Evolutionary conservation across 2,888 invertebrate genomes (phyloP).

Genomic region (Stenurella melanura): DNA sequence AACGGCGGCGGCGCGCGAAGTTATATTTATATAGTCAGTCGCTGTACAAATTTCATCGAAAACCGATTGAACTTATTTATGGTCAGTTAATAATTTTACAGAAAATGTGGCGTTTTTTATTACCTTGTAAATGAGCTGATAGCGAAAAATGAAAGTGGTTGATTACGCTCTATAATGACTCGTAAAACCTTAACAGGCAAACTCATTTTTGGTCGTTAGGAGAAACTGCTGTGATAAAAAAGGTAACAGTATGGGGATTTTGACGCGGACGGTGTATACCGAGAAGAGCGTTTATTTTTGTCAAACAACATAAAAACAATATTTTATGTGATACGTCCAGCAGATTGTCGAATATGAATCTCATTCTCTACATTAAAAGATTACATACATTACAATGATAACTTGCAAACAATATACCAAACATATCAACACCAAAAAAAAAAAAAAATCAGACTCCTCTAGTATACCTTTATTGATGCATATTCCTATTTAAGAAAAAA

Average conservation of each 20-base stretch:
- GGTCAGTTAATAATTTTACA: constrained; percentile 4
- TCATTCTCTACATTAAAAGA: too few relatives aligned
- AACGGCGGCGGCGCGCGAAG: too few relatives aligned
- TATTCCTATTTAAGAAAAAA: too few relatives aligned
- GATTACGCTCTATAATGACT: background rate
- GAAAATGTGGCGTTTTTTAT: constrained; percentile 2
- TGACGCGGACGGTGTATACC: background rate
- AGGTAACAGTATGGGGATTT: background rate
- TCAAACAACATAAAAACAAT: too few relatives aligned
- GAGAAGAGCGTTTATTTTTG: too few relatives aligned
- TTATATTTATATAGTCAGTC: background rate
- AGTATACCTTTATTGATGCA: too few relatives aligned
- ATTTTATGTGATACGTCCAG: too few relatives aligned
- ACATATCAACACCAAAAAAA: too few relatives aligned
- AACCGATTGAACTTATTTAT: constrained; percentile 8
- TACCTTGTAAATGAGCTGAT: constrained; percentile 13
- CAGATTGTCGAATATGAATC: too few relatives aligned
- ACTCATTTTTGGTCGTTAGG: background rate
- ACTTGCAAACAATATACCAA: too few relatives aligned
- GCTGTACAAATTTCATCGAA: background rate
- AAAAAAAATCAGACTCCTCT: too few relatives aligned
- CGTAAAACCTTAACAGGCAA: background rate
- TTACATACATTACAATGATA: too few relatives aligned
- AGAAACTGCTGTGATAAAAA: background rate
- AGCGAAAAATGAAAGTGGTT: constrained; percentile 14